These are phyloP conservation scores for Myiozetetes cayanensis DNA, from an alignment of 2,113 vertebrate genomes.

Conservation along the genomic window DNA sequence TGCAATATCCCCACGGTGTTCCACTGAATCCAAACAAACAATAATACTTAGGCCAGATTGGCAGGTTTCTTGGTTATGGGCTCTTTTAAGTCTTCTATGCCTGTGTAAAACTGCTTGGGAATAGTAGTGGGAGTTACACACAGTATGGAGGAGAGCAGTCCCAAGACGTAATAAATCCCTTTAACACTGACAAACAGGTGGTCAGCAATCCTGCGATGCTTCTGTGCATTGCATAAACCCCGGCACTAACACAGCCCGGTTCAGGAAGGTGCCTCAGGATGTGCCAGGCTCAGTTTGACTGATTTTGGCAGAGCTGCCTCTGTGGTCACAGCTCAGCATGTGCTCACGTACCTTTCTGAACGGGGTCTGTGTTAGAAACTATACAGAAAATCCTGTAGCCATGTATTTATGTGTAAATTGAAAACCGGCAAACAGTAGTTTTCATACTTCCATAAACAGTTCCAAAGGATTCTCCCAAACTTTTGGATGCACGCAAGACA, in stretches of 20 bases:
- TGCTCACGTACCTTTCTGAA: neutral
- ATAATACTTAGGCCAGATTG: neutral
- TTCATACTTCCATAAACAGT: neutral
- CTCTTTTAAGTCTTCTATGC: neutral
- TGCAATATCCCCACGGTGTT: conserved; percentile 42
- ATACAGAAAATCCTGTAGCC: neutral
- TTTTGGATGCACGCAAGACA: neutral
- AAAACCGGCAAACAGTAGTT: neutral
- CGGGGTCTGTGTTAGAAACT: neutral
- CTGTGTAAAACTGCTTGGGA: conserved; percentile 19
- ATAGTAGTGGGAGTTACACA: neutral
- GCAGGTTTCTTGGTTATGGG: neutral
- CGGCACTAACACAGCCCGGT: neutral
- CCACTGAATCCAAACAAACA: conserved; percentile 3
- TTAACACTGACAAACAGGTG: conserved; percentile 7
- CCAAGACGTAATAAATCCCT: neutral
- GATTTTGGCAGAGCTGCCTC: neutral
- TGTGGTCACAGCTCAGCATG: neutral
- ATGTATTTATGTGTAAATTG: conserved; percentile 38
- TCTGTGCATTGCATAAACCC: neutral
- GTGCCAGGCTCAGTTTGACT: neutral
- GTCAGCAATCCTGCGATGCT: conserved; percentile 10
- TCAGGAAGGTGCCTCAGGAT: neutral
- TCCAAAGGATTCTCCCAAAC: neutral
- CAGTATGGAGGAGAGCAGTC: neutral